Percentiles rank a stretch among this genome's conserved stretches.
phyloP scores from a whole-genome alignment of 2,888 invertebrate genomes.

The Darwinula stevensoni region DNA sequence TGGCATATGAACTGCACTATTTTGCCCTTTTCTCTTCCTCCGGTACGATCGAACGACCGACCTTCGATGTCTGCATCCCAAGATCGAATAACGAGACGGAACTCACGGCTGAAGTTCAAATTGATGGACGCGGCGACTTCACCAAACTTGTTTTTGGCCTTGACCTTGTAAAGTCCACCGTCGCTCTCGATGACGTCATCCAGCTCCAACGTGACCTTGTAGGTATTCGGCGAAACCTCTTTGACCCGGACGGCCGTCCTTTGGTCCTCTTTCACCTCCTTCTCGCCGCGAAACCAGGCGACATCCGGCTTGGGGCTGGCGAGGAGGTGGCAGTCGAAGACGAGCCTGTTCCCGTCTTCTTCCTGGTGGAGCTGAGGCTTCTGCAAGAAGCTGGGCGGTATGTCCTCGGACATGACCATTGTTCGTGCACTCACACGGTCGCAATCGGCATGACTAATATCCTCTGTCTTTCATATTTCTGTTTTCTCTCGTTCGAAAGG shows the following conservation, averaged over 20 bases:
- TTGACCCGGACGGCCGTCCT: conserved; percentile 67
- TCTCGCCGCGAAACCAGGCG: conserved; percentile 19
- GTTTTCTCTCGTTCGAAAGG: neutral
- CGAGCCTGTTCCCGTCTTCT: conserved; percentile 75
- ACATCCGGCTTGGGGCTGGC: conserved; percentile 68
- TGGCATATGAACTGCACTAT: no score
- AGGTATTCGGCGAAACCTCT: conserved; percentile 54
- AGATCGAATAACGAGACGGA: no score
- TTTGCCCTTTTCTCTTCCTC: no score
- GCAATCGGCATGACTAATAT: no score
- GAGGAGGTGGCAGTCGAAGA: conserved; percentile 73
- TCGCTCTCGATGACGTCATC: conserved; percentile 87
- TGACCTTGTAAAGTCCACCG: conserved; percentile 85
- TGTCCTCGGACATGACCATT: conserved; percentile 70
- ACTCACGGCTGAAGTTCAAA: conserved; percentile 92
- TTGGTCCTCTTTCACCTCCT: conserved; percentile 28
- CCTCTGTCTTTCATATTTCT: neutral
- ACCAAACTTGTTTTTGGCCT: conserved; percentile 86
- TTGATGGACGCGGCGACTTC: conserved; percentile 90
- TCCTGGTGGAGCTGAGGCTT: conserved; percentile 90
- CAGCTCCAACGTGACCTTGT: conserved; percentile 64
- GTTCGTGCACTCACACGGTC: no score
- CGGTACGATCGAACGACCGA: no score
- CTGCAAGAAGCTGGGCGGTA: conserved; percentile 93
- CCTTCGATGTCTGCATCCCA: no score